Percentiles rank a stretch among this genome's conserved stretches.
Conservation (phyloP, 1,140 invertebrate species). For the Hydropsyche tenuis region DNA sequence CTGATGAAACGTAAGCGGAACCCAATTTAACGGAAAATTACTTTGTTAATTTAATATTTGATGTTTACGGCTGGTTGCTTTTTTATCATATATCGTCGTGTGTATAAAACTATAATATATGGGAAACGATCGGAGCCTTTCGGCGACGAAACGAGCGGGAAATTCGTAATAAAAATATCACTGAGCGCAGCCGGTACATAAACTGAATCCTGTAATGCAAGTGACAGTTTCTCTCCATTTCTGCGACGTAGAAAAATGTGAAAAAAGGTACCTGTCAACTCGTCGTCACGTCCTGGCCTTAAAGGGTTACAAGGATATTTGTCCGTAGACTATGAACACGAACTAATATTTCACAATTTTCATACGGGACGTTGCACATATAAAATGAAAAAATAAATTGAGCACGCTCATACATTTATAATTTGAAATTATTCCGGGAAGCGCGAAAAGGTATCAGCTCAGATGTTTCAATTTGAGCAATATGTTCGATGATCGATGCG, state of each 20-base stretch:
- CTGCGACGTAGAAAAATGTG: constrained; percentile 27
- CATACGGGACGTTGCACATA: background rate
- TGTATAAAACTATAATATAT: too few relatives aligned
- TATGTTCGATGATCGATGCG: too few relatives aligned
- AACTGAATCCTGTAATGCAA: constrained; percentile 21
- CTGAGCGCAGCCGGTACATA: background rate
- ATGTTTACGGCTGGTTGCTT: too few relatives aligned
- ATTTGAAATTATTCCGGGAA: too few relatives aligned
- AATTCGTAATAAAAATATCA: constrained; percentile 10
- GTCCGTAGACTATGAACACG: background rate
- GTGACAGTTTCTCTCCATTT: constrained; percentile 24
- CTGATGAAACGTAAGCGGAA: too few relatives aligned
- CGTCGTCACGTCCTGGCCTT: constrained; percentile 16
- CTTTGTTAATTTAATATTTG: too few relatives aligned
- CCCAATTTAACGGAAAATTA: too few relatives aligned
- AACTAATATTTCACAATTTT: constrained; percentile 7
- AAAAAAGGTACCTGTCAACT: constrained; percentile 33
- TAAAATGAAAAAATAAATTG: background rate
- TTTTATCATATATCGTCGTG: too few relatives aligned
- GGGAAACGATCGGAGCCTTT: background rate
- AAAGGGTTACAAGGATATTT: constrained; percentile 17
- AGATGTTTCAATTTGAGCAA: too few relatives aligned
- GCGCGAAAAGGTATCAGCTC: too few relatives aligned
- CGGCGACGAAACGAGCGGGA: background rate
- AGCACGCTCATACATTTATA: background rate